Evolutionary conservation across 1,140 invertebrate genomes (phyloP).

Genomic region (Reticulitermes speratus): DNA sequence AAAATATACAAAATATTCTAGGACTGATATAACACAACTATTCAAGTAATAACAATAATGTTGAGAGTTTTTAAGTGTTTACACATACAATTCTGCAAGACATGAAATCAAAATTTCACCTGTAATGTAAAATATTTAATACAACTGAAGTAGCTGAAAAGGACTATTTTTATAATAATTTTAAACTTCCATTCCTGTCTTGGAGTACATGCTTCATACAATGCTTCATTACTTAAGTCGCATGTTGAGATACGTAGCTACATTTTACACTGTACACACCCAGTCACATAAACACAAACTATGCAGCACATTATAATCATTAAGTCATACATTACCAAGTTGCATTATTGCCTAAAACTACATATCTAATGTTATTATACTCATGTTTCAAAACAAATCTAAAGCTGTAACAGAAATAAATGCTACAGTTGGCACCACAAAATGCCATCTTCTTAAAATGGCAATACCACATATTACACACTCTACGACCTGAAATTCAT

Average conservation of each 20-base stretch:
- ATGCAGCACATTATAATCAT: neutral
- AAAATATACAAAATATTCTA: no score
- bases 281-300: neutral
- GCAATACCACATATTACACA: neutral
- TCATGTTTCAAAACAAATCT: neutral
- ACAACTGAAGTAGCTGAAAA: neutral
- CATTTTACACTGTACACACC: neutral
- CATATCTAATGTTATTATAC: neutral
- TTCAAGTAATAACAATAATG: neutral
- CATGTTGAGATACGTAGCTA: neutral
- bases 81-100: neutral
- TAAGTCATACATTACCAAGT: neutral
- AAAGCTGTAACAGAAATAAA: neutral
- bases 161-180: neutral
- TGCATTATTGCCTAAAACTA: neutral
- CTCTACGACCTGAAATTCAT: neutral
- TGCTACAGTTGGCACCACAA: neutral
- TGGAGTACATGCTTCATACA: neutral
- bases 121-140: neutral
- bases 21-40: no score
- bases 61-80: neutral
- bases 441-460: neutral
- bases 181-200: neutral
- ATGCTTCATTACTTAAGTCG: neutral
- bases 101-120: neutral